A percentile compares a stretch with the other conserved stretches of the same genome.
Evolutionary conservation across 1,140 invertebrate species (phyloP).

Genomic region (Matsumurasca onukii): DNA sequence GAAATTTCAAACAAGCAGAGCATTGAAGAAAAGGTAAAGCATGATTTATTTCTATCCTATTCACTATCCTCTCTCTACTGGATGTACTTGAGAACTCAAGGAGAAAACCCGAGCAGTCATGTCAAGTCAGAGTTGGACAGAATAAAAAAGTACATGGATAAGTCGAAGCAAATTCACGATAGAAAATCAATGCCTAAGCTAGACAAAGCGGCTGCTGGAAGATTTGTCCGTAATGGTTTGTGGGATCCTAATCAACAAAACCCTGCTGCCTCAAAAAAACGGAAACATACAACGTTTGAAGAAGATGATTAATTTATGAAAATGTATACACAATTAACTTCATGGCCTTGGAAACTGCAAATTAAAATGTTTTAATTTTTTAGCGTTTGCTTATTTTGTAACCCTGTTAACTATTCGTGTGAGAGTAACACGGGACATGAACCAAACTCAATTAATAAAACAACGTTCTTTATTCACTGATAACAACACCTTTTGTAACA

Average conservation of each 20-base stretch:
- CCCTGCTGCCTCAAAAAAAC: neutral
- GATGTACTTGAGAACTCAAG: slow-evolving; percentile 57
- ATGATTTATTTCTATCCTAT: slow-evolving; percentile 58
- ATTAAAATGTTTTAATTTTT: too few species aligned
- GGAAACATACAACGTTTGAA: slow-evolving; percentile 23
- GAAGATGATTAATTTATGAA: too few species aligned
- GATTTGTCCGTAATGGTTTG: slow-evolving; percentile 61
- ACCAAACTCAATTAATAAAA: too few species aligned
- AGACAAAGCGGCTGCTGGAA: slow-evolving; percentile 54
- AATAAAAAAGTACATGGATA: slow-evolving; percentile 56
- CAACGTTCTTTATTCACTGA: too few species aligned
- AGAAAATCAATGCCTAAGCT: slow-evolving; percentile 54
- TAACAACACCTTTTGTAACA: too few species aligned
- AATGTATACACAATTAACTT: too few species aligned
- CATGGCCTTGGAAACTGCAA: too few species aligned
- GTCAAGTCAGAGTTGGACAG: slow-evolving; percentile 52
- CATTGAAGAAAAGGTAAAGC: slow-evolving; percentile 56
- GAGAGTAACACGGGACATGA: too few species aligned
- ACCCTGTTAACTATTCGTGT: too few species aligned
- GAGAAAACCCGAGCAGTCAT: slow-evolving; percentile 49
- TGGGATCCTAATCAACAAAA: slow-evolving; percentile 48
- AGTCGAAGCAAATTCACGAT: slow-evolving; percentile 57
- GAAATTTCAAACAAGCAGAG: slow-evolving; percentile 52
- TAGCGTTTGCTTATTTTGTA: too few species aligned
- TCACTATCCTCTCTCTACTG: slow-evolving; percentile 59